Base-by-base conservation (phyloP, 2,888 invertebrate genomes). In the Tenthredo amoena region DNA sequence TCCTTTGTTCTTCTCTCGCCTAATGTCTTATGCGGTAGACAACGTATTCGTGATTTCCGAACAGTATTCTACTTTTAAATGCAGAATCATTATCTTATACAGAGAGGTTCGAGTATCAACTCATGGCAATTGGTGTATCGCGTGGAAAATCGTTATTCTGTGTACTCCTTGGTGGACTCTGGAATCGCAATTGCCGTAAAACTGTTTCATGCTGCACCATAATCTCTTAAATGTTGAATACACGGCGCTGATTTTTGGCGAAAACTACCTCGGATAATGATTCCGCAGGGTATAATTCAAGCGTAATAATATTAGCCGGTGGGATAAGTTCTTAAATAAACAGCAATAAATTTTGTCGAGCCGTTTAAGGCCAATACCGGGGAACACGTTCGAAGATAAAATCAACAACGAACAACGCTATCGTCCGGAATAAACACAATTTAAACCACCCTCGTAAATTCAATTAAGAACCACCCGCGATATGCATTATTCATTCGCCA, bases 361-460 rank as follows among this genome's bases (percentile, higher is more conserved):
- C 83, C 83, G 83, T 83, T 83, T 83, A 83, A 83, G 83, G 47
- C 83, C 83, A 83, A 83, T 83, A 83, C 83, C 37, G 47, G 31
- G 31, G 68, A 83, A 83, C 83, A 83, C 83, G 83, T 83, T 83
- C 83, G 68, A 47, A 84, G 84, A 84, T 84, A 76, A 84, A 84
- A 84, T 84, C 84, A 83, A 71, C 31, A 37, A 71, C 83, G 83
- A 81, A 81, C 68, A 47, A 40, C 76, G 84, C 62, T 84, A 84
- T 84, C 84, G 84, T 76, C 81, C 81, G 85, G 79, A 85, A 85
- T 85, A 85, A 85, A 85, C 85, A 79, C 81, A 85, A 85, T 85
- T 85, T 82, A 79, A 85, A 79, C 85, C 85, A 85, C 85, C 85
- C 85, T 85, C 85, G 79, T 85, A 85, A 85, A 85, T 85, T 85